Conservation (phyloP, 2,888 invertebrate genomes). For the Heliconius cydno region DNA sequence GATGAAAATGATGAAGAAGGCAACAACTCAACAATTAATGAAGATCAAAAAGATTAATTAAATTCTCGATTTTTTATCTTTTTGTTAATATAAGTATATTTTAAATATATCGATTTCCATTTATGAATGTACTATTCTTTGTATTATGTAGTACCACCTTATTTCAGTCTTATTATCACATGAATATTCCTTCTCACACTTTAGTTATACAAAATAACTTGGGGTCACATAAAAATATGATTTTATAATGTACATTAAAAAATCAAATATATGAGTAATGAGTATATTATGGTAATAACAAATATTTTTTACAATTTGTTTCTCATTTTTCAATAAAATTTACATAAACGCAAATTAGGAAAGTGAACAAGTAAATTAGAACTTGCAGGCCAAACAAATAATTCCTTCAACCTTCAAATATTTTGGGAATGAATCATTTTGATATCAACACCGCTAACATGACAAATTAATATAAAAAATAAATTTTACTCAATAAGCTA, state of each 20-base stretch:
- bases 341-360: not conserved
- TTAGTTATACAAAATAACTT: not conserved
- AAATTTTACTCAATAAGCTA: no score
- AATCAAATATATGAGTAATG: not conserved
- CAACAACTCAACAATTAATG: conserved; percentile 33
- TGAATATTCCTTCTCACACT: not conserved
- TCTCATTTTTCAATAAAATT: not conserved
- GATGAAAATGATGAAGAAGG: conserved; percentile 44
- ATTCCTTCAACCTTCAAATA: no score
- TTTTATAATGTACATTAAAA: not conserved
- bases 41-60: conserved; percentile 39
- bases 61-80: conserved; percentile 2
- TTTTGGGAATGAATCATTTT: no score
- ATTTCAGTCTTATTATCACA: not conserved
- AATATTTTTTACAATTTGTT: not conserved
- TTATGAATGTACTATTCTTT: not conserved
- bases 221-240: not conserved
- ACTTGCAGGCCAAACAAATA: not conserved
- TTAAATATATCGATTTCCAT: conserved; percentile 23
- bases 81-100: conserved; percentile 31
- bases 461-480: no score
- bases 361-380: not conserved
- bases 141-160: not conserved
- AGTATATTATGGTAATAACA: not conserved
- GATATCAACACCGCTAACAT: no score